Evolutionary conservation across 2,797 vertebrate genomes (phyloP).

Genomic region (Silurus lanzhouensis): DNA sequence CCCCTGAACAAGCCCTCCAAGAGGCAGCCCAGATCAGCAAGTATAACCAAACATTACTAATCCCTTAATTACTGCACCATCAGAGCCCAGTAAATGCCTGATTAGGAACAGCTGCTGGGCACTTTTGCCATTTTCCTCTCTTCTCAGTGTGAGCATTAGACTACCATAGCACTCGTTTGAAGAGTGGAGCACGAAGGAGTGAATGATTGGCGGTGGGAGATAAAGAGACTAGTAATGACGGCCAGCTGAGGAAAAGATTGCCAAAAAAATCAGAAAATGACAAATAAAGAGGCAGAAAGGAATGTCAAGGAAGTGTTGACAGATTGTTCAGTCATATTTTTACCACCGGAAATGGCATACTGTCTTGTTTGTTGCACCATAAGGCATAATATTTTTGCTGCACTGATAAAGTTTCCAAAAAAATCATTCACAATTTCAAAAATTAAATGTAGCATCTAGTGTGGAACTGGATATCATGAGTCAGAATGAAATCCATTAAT

Average conservation of each 20-base stretch:
- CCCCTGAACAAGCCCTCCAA: slow-evolving; percentile 62
- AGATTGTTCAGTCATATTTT: slow-evolving; percentile 14
- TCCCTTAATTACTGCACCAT: slow-evolving; percentile 78
- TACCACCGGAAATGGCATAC: background rate
- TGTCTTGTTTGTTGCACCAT: background rate
- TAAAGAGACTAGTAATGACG: slow-evolving; percentile 47
- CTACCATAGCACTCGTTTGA: slow-evolving; percentile 67
- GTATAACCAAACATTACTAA: slow-evolving; percentile 74
- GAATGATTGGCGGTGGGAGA: slow-evolving; percentile 44
- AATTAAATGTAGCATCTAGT: background rate
- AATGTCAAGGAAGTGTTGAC: slow-evolving; percentile 20
- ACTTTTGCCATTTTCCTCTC: slow-evolving; percentile 65
- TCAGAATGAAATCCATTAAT: slow-evolving; percentile 53
- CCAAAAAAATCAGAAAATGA: slow-evolving; percentile 22
- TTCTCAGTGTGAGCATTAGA: slow-evolving; percentile 64
- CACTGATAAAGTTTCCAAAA: background rate
- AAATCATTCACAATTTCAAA: background rate
- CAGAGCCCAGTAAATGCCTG: slow-evolving; percentile 76
- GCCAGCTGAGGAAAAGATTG: slow-evolving; percentile 27
- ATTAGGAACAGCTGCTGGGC: slow-evolving; percentile 78
- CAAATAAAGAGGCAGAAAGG: slow-evolving; percentile 27
- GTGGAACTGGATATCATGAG: background rate
- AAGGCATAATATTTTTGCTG: background rate
- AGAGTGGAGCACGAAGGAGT: slow-evolving; percentile 9
- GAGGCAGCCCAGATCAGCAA: slow-evolving; percentile 70